Base-by-base conservation (phyloP, 2,888 invertebrate species). In the Blastobasis lacticolella region DNA sequence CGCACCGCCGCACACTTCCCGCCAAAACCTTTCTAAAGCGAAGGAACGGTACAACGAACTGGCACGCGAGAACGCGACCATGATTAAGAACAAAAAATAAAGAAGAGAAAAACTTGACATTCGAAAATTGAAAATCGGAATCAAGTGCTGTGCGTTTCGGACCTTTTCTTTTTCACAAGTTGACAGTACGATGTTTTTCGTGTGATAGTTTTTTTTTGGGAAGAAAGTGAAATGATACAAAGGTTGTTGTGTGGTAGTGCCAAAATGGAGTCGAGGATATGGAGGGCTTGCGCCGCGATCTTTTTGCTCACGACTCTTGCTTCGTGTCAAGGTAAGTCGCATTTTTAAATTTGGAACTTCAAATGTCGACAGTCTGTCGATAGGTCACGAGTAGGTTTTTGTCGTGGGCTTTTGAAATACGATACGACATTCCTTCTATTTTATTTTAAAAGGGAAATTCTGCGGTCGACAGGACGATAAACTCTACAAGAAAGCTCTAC, bases 281-380 rank as follows among this genome's bases (percentile, higher is more conserved):
- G 58, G 58, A 59, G 71, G 69, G 70, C 70, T 62, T 59, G 69
- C 64, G 64, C 71, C 57, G 69, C 71, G 56, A 56, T 77, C 36
- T 63, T 67, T 52, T 62, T 75, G 57, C 64, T 71, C 65, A 57
- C 69, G 51, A 61, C 73, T 59, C 59, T 81, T 62, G 73, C 73
- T 60, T 69, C 74, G 70, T 83, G 86, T 86, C 86, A 87, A 87
- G 86, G 86, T 87, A 67, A 80, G 81, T 60, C 46, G 49, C 57
- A 57, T 61, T 61, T 63, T 63, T 57, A 55, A 37, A 49, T 46
- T 44, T 41, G 38, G 45, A 48, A 46, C 47, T 48, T 45, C 49
- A 56, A 58, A 58, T 56, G 56, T 54, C 54, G 51, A 50, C 38
- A 38, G 48, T 49, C 46, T 41, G 42, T 37, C 46, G 44, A 42